Percentiles rank a stretch among this genome's conserved stretches.
These are phyloP conservation scores for Nasonia oneida DNA, from an alignment of 2,888 invertebrate species.

Conservation along the genomic window DNA sequence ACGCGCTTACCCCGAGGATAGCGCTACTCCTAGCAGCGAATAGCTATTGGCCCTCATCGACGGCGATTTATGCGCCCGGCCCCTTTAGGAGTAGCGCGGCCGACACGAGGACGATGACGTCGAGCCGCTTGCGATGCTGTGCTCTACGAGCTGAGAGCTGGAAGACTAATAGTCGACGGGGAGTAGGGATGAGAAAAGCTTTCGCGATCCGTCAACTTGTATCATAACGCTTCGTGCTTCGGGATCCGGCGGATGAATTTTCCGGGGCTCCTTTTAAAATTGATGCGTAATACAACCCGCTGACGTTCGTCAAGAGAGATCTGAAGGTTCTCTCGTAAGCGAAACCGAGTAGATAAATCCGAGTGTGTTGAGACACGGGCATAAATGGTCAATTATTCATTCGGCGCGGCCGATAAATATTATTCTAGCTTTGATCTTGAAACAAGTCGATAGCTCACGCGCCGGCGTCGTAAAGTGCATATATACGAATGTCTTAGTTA, in stretches of 20 bases:
- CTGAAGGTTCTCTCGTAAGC: background rate
- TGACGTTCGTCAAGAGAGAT: background rate
- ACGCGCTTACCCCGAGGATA: constrained; percentile 48
- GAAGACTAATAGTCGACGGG: background rate
- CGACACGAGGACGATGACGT: background rate
- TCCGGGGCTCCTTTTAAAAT: background rate
- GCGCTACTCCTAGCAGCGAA: background rate
- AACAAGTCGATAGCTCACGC: background rate
- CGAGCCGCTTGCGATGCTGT: background rate
- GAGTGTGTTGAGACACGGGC: background rate
- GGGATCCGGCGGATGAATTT: background rate
- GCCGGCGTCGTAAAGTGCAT: background rate
- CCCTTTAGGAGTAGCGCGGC: background rate
- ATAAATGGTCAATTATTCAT: background rate
- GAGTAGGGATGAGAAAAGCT: background rate
- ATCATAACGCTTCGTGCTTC: background rate
- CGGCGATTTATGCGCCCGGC: constrained; percentile 47
- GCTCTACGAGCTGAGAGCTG: background rate
- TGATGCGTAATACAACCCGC: background rate
- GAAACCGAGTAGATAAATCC: background rate
- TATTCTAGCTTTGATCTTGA: constrained; percentile 3
- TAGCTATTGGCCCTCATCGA: constrained; percentile 39
- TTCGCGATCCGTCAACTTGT: background rate
- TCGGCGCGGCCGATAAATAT: too few species aligned
- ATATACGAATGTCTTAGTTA: background rate